Base-by-base conservation (phyloP, 2,113 vertebrate genomes). In the Melanotaenia duboulayi region DNA sequence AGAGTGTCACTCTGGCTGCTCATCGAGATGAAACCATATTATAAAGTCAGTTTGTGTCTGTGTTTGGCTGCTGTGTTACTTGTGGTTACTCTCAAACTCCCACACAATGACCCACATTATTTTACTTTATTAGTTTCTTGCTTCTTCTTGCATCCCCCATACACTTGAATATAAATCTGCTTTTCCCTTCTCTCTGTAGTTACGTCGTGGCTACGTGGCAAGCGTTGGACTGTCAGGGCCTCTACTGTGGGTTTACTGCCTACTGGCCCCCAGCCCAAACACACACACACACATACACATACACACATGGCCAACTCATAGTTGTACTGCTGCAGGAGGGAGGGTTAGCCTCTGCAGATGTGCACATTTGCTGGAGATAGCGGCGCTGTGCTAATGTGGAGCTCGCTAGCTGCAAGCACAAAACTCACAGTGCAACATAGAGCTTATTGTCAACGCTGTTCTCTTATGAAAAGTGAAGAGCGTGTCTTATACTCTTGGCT, bases 171-270 rank as follows among this genome's bases (percentile, higher is more conserved):
- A 11, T 49, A 54, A 24, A 65, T 80, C 16, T 69, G 37, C 24
- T 58, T 39, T 44, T 40, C 40, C 49, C 46, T 22, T 46, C 37
- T 22, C n/a, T 62, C 69, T 65, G 17, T 51, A 52, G 68, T 84
- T 85, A 65, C 81, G 71, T 81, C 39, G 84, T 52, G 69, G 87
- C 91, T 80, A 88, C 87, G 84, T 91, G 89, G 90, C 90, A 91
- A 77, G 78, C 75, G 10, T 74, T 82, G 74, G 82, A 58, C 89
- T 71, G 74, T 85, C 71, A 83, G 73, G 80, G 78, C 90, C 89
- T 91, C 79, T 79, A 11, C 84, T 86, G 81, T 82, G 85, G 86
- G 83, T 91, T 91, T 90, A 86, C 87, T 87, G 90, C 88, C 81
- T 84, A 68, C 85, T 91, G 91, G 89, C 88, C 86, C 74, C 71